Base-by-base conservation (phyloP, 2,113 vertebrate species). In the Polypterus senegalus region DNA sequence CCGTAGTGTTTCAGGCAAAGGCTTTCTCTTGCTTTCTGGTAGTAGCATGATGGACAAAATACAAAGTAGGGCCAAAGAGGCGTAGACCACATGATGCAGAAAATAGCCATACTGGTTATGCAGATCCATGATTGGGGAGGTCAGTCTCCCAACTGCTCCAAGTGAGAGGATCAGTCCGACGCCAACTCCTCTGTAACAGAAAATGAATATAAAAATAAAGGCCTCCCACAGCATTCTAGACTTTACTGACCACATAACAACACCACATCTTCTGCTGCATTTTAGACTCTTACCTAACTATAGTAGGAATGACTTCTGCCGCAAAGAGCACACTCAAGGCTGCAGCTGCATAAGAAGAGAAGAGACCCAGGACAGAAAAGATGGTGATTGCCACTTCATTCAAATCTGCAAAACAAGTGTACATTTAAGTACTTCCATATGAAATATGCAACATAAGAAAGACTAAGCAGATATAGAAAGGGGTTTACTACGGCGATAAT, bases 41-140 rank as follows among this genome's bases (percentile, higher is more conserved):
- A 93, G 83, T 61, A 93, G 82, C 80, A 93, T 86, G 58, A 93
- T 86, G 79, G 90, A 92, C n/a, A 93, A 86, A 48, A 92, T 88
- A 47, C 88, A 89, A 61, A 93, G 78, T 61, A 93, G 84, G 9
- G 88, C 90, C 61, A 92, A 82, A 47, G 90, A 90, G 0, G 91
- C 91, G 78, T 89, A 81, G 7, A 93, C 85, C 63, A 93, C 90
- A 3, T 92, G 91, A 69, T 93, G 89, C 58, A 93, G 82, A 81
- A 92, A 93, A 74, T 91, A 91, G 65, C 91, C 91, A 0, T 90
- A 90, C 74, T 89, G 88, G 70, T 91, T 89, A 58, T 87, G 84
- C 65, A 92, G 79, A 74, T 91, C 84, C 82, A 91, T 89, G 60
- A 92, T 78, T 0, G 91, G 91, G 1, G 85, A 84, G 63, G 87